phyloP scores from a whole-genome alignment of 2,888 invertebrate species.

The Parochlus steinenii region DNA sequence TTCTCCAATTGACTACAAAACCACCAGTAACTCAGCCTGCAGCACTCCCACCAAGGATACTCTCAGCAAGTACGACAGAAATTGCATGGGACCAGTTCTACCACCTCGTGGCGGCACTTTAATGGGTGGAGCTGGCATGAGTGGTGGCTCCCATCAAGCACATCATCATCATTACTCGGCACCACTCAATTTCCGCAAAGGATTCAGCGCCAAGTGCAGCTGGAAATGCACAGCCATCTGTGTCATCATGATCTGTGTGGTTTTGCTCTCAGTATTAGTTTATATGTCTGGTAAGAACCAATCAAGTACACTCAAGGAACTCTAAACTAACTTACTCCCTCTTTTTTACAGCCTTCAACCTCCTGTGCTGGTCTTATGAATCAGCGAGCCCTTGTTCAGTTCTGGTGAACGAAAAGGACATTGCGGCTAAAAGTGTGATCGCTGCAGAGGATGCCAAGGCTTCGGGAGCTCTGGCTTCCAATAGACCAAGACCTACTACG shows the following conservation, averaged over 20 bases:
- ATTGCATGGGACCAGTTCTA: conserved; percentile 53
- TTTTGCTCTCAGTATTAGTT: conserved; percentile 65
- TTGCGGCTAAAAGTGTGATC: too few relatives aligned
- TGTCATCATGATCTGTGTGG: conserved; percentile 66
- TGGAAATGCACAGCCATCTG: conserved; percentile 87
- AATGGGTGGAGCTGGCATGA: conserved; percentile 23
- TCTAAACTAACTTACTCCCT: conserved; percentile 18
- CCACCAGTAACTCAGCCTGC: conserved; percentile 55
- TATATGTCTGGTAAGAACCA: conserved; percentile 81
- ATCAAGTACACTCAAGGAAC: conserved; percentile 2
- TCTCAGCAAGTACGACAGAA: conserved; percentile 39
- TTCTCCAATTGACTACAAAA: conserved; percentile 76
- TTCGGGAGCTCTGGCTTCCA: too few relatives aligned
- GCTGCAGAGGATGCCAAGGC: too few relatives aligned
- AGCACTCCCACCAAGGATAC: conserved; percentile 72
- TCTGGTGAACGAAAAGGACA: conserved; percentile 43
- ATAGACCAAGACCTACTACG: conserved; percentile 12
- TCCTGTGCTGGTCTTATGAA: conserved; percentile 72
- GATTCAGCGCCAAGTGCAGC: conserved; percentile 68
- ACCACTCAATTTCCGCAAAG: conserved; percentile 76
- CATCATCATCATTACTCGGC: conserved; percentile 60
- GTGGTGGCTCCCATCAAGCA: conserved; percentile 33
- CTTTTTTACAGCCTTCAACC: conserved; percentile 50
- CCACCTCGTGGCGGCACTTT: conserved; percentile 53
- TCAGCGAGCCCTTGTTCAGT: conserved; percentile 70